Conservation (phyloP, 2,888 invertebrate species). For the Harpagoxenus sublaevis region DNA sequence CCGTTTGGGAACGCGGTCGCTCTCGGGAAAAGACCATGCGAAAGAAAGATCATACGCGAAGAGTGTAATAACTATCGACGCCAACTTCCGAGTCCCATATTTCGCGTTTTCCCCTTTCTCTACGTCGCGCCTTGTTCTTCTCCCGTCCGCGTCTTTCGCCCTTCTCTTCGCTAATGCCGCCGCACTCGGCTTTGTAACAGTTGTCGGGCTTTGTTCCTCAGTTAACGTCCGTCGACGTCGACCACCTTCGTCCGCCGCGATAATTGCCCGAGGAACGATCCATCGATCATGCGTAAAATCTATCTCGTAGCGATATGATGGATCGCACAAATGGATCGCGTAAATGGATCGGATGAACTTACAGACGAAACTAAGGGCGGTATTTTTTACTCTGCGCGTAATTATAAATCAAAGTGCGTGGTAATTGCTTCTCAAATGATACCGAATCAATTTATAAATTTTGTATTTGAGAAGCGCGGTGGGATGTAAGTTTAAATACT, state of each 20-base stretch:
- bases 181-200: constrained; percentile 78
- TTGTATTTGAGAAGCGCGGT: neutral
- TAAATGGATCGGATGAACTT: constrained; percentile 30
- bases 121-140: neutral
- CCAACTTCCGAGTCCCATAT: neutral
- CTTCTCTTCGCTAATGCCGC: constrained; percentile 75
- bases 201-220: constrained; percentile 76
- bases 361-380: neutral
- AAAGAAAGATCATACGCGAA: neutral
- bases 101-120: neutral
- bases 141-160: constrained; percentile 30
- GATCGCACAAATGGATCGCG: constrained; percentile 35
- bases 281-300: constrained; percentile 62
- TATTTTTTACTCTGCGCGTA: constrained; percentile 13
- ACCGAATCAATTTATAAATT: constrained; percentile 6
- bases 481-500: neutral
- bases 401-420: constrained; percentile 13
- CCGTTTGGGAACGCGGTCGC: constrained; percentile 18
- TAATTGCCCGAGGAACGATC: constrained; percentile 70
- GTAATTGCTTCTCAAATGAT: neutral
- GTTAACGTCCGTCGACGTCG: constrained; percentile 68
- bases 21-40: neutral
- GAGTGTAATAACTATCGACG: neutral
- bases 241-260: constrained; percentile 73
- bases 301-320: constrained; percentile 24